Evolutionary conservation across 2,888 invertebrate genomes (phyloP).

Genomic region (Entomobrya proxima): DNA sequence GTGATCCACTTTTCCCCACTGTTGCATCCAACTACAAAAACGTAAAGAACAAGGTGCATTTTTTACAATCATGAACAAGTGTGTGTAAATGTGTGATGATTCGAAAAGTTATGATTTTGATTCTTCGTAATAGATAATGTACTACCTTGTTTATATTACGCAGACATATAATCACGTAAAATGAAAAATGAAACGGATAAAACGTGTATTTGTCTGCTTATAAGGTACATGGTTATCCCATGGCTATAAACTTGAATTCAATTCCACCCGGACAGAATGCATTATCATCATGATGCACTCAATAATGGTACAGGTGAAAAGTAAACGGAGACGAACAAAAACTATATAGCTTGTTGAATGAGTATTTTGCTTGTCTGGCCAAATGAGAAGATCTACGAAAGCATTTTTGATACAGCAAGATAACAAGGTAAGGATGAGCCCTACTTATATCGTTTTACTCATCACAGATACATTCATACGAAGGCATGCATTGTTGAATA

Average conservation of each 20-base stretch:
- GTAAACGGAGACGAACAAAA: conserved; percentile 13
- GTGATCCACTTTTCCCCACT: neutral
- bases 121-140: conserved; percentile 17
- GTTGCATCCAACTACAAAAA: neutral
- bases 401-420: conserved; percentile 13
- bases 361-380: conserved; percentile 41
- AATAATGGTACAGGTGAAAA: conserved; percentile 53
- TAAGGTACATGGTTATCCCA: neutral
- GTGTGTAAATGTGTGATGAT: conserved; percentile 35
- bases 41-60: neutral
- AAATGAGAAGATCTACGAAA: conserved; percentile 35
- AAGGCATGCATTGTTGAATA: neutral
- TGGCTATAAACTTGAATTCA: conserved; percentile 54
- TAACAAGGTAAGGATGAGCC: conserved; percentile 58
- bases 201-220: neutral
- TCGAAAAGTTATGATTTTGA: conserved; percentile 50
- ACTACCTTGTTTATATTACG: conserved; percentile 5
- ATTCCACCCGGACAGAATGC: conserved; percentile 16
- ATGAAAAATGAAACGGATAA: conserved; percentile 17
- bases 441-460: conserved; percentile 19
- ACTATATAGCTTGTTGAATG: conserved; percentile 59
- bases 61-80: neutral
- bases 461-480: conserved; percentile 20
- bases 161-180: conserved; percentile 4
- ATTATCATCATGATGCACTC: conserved; percentile 25